Base-by-base conservation (phyloP, 2,888 invertebrate genomes). In the Parnassius mnemosyne region DNA sequence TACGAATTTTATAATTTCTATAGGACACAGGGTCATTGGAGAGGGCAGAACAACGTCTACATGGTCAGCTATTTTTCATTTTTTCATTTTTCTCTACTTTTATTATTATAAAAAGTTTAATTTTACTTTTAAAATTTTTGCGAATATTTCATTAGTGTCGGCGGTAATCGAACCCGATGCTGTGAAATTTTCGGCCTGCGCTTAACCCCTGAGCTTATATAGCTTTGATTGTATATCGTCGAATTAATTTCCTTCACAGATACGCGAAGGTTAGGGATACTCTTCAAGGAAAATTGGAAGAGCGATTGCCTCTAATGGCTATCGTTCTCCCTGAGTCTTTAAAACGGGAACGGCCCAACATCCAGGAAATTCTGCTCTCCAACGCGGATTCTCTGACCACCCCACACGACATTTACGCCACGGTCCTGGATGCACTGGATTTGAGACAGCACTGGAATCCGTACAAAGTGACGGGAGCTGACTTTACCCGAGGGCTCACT, bases 201-300 rank as follows among this genome's bases (percentile, higher is more conserved):
- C 34, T 34, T 34, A 34, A 7, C 7, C 34, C 34, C 7, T 13
- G 34, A 34, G 1, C 34, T 34, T 7, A 7, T 7, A 34, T 7
- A 5, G 34, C 5, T 34, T 34, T 34, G 34, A 3, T 34, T 34
- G 1, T 7, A 34, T 34, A 34, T 34, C 34, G 0, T 7, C 16
- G 13, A n/a, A n/a, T 12, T n/a, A 10, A 49, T 41, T 53, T 34
- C 53, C 46, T 43, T 65, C 75, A 25, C 74, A 95, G 98, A 77
- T 98, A 96, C 83, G 94, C 96, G 0, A 92, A 94, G 58, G 93
- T 97, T 9, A 93, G 98, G 0, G 94, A 95, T 72, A 98, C 97
- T 0, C 90, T 97, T 9, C 98, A 98, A 81, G 98, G 98, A 0
- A 97, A 97, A 81, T 94, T 96, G 63, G 98, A 98, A 75, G 98